phyloP scores from a whole-genome alignment of 2,113 vertebrate species.

The Verasper variegatus region DNA sequence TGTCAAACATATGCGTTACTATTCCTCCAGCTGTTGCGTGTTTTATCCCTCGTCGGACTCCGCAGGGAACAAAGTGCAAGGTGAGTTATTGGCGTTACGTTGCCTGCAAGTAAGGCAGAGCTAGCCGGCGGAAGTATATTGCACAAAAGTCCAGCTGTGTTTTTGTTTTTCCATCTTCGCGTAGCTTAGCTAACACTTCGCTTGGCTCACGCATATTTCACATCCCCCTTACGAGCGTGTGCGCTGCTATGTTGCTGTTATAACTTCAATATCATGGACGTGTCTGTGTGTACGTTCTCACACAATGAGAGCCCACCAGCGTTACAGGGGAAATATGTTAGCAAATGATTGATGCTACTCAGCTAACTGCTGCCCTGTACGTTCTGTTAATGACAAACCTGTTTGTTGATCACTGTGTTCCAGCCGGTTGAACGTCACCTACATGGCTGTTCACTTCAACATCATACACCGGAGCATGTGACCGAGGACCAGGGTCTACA shows the following conservation, averaged over 20 bases:
- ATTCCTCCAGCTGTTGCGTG: not conserved
- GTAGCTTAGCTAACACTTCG: slow-evolving; percentile 20
- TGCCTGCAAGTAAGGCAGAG: not conserved
- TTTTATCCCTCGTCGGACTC: not conserved
- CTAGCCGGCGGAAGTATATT: not conserved
- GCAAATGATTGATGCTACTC: not conserved
- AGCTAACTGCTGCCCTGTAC: not conserved
- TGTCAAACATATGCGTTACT: slow-evolving; percentile 13
- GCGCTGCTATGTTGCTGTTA: not conserved
- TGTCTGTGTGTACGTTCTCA: not conserved
- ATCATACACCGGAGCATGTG: slow-evolving; percentile 72
- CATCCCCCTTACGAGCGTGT: not conserved
- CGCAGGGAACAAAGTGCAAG: slow-evolving; percentile 2
- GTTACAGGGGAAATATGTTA: not conserved
- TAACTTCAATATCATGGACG: no score
- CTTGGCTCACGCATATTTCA: not conserved
- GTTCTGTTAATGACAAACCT: slow-evolving; percentile 39
- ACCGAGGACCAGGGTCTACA: slow-evolving; percentile 53
- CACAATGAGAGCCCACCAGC: not conserved
- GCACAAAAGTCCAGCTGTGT: slow-evolving; percentile 30
- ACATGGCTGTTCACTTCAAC: slow-evolving; percentile 46
- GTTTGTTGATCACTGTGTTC: slow-evolving; percentile 38
- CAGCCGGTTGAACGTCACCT: slow-evolving; percentile 55
- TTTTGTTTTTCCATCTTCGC: slow-evolving; percentile 22
- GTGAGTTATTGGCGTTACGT: slow-evolving; percentile 20